phyloP scores from a whole-genome alignment of 2,113 vertebrate species.

The Dasyurus viverrinus region DNA sequence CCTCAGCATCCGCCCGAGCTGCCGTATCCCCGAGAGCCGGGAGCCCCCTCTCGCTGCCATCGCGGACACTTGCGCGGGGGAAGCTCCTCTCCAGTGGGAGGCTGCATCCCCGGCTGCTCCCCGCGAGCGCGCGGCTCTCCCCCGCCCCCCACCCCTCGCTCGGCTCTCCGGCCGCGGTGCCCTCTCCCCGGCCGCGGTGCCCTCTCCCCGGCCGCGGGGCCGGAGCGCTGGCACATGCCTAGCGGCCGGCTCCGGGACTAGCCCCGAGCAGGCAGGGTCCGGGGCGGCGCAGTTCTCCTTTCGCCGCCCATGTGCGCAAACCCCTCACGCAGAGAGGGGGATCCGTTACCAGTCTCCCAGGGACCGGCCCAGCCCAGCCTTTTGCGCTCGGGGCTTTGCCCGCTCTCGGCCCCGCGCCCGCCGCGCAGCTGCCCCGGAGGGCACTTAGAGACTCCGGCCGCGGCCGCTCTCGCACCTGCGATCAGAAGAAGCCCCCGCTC shows the following conservation, averaged over 20 bases:
- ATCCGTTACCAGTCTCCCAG: not conserved
- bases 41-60: not conserved
- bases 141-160: not conserved
- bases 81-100: not conserved
- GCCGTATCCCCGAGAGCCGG: not conserved
- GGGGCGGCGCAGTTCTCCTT: not conserved
- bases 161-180: constrained; percentile 36
- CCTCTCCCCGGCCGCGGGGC: not conserved
- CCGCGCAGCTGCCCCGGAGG: not conserved
- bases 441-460: not conserved
- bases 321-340: not conserved
- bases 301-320: not conserved
- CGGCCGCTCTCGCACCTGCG: not conserved
- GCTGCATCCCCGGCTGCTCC: constrained; percentile 25
- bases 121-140: not conserved
- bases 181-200: not conserved
- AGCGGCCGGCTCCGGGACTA: not conserved
- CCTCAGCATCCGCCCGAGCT: not conserved
- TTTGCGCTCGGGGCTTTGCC: not conserved
- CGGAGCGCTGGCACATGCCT: not conserved
- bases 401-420: no score
- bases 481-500: not conserved
- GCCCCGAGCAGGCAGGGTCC: not conserved
- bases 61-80: not conserved
- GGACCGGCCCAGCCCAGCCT: not conserved